Percentiles rank a stretch among this genome's conserved stretches.
These are phyloP conservation scores for Microplitis mediator DNA, from an alignment of 1,140 invertebrate genomes.

Conservation along the genomic window DNA sequence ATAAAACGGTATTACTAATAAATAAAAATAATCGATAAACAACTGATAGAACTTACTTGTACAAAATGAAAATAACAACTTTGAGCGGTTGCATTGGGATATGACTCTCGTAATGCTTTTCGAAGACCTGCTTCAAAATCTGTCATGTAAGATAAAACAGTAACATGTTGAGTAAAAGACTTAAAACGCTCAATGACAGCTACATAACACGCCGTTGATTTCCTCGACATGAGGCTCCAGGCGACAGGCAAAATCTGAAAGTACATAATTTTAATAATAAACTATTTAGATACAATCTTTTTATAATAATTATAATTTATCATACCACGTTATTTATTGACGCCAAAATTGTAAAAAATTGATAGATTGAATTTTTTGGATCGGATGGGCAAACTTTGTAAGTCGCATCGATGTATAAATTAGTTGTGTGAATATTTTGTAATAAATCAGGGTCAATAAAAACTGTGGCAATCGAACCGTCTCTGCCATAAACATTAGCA, in stretches of 20 bases:
- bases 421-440: not conserved
- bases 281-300: not conserved
- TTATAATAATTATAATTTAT: too few species aligned
- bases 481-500: not conserved
- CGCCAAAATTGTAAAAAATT: not conserved
- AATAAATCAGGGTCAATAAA: not conserved
- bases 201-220: not conserved
- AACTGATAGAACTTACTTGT: too few species aligned
- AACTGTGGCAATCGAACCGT: not conserved
- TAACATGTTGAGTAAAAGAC: not conserved
- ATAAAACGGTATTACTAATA: too few species aligned
- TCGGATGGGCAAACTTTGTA: not conserved
- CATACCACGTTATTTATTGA: not conserved
- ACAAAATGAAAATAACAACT: too few species aligned
- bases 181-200: not conserved
- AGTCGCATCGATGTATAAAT: not conserved
- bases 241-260: not conserved
- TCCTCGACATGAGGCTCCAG: not conserved
- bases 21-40: too few species aligned
- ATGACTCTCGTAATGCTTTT: not conserved
- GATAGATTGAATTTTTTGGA: not conserved
- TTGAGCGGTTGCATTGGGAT: too few species aligned
- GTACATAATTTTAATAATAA: not conserved
- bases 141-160: not conserved
- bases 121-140: not conserved